These are phyloP conservation scores for Sphaeramia orbicularis DNA, from an alignment of 2,797 vertebrate genomes.

Conservation along the genomic window DNA sequence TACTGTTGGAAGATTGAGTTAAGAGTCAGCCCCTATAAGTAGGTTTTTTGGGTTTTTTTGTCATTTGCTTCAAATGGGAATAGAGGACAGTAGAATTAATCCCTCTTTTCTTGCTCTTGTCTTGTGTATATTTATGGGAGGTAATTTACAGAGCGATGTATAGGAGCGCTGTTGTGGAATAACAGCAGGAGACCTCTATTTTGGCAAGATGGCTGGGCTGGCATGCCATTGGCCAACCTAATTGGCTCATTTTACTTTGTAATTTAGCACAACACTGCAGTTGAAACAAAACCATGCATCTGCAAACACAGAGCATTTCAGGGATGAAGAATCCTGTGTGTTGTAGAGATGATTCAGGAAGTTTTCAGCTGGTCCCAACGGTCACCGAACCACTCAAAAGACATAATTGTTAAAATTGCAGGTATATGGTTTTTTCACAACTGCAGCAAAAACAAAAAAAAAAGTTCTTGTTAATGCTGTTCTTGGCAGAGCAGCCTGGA, in stretches of 20 bases:
- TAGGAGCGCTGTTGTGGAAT: slow-evolving; percentile 59
- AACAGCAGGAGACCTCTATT: slow-evolving; percentile 56
- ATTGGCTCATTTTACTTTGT: slow-evolving; percentile 73
- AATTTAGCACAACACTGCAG: slow-evolving; percentile 72
- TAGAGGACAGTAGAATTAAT: slow-evolving; percentile 31
- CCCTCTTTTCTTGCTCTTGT: slow-evolving; percentile 41
- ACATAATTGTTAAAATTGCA: slow-evolving; percentile 19
- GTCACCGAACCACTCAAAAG: slow-evolving; percentile 14
- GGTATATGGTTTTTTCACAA: slow-evolving; percentile 28
- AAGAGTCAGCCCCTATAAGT: slow-evolving; percentile 58
- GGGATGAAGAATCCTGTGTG: slow-evolving; percentile 41
- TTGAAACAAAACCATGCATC: slow-evolving; percentile 55
- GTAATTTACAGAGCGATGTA: slow-evolving; percentile 61
- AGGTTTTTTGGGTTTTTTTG: slow-evolving; percentile 21
- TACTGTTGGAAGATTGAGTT: slow-evolving; percentile 57
- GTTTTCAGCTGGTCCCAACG: slow-evolving; percentile 17
- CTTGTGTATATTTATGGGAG: slow-evolving; percentile 70
- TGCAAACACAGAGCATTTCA: slow-evolving; percentile 57
- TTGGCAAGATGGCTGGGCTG: slow-evolving; percentile 51
- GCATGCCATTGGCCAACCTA: slow-evolving; percentile 53
- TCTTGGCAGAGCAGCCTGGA: slow-evolving; percentile 37
- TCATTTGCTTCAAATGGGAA: slow-evolving; percentile 41
- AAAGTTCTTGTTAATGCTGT: slow-evolving; percentile 41
- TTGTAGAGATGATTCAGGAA: slow-evolving; percentile 10
- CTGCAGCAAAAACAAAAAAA: slow-evolving; percentile 10